Evolutionary conservation across 2,797 vertebrate species (phyloP).

Genomic region (Onychomys arenicola): DNA sequence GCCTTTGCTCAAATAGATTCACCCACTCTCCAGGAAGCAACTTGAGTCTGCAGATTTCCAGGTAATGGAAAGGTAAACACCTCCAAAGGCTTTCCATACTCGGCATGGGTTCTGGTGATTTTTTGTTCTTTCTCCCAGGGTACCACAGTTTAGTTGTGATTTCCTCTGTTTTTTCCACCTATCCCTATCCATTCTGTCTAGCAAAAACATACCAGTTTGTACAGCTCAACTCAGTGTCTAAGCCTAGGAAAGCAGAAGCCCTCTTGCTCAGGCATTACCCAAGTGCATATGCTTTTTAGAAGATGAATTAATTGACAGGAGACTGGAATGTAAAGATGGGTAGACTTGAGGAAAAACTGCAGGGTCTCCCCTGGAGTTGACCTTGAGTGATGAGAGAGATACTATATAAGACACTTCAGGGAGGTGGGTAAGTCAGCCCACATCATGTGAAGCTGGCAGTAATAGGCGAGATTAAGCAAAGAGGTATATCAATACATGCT

Average conservation of each 20-base stretch:
- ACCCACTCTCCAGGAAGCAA: background rate
- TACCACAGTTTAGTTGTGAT: background rate
- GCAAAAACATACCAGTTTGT: background rate
- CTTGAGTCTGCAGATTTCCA: background rate
- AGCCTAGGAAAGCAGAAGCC: background rate
- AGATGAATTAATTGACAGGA: background rate
- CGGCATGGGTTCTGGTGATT: background rate
- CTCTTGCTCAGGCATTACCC: background rate
- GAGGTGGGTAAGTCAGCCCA: background rate
- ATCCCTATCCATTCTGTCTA: background rate
- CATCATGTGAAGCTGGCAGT: background rate
- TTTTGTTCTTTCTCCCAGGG: background rate
- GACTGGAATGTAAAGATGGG: background rate
- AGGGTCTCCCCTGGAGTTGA: background rate
- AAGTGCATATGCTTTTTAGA: no score
- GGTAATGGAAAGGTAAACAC: background rate
- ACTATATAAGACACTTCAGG: background rate
- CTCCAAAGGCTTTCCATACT: background rate
- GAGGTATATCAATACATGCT: background rate
- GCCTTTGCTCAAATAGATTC: background rate
- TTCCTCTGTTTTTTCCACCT: background rate
- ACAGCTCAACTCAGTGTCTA: background rate
- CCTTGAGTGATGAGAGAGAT: background rate
- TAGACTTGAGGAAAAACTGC: background rate
- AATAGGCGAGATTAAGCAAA: background rate